Percentiles rank a stretch among this genome's conserved stretches.
These are phyloP conservation scores for Platorchestia sp. DNA, from an alignment of 1,140 invertebrate species.

Conservation along the genomic window DNA sequence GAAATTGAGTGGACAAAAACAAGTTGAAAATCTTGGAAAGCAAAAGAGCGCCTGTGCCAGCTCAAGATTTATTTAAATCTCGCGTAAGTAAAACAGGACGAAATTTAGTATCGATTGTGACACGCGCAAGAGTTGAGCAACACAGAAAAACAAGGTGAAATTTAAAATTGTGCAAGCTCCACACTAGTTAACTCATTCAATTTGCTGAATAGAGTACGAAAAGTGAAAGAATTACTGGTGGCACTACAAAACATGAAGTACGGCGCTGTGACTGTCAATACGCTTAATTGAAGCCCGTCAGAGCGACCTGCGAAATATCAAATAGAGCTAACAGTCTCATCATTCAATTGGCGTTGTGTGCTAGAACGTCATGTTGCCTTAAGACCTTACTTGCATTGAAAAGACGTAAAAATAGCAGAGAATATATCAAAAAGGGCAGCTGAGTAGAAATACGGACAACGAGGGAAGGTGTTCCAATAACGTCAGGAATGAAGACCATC, in stretches of 20 bases:
- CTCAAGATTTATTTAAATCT: neutral
- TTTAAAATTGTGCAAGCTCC: neutral
- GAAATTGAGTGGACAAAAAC: neutral
- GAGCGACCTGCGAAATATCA: neutral
- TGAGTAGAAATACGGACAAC: neutral
- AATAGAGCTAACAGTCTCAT: neutral
- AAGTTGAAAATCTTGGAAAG: neutral
- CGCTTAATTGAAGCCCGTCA: neutral
- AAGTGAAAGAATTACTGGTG: neutral
- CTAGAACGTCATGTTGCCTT: neutral
- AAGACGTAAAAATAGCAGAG: neutral
- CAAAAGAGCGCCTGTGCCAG: neutral
- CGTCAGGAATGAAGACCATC: neutral
- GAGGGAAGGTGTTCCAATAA: neutral
- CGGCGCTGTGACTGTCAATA: too few relatives aligned
- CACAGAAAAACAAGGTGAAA: neutral
- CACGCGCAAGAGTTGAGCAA: neutral
- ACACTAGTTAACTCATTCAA: neutral
- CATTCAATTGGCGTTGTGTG: neutral
- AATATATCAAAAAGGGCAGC: neutral
- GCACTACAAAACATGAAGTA: neutral
- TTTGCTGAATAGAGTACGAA: neutral
- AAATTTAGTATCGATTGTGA: neutral
- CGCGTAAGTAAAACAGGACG: neutral
- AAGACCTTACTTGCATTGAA: neutral